Conservation (phyloP, 2,113 vertebrate genomes). For the Mustelus asterias region DNA sequence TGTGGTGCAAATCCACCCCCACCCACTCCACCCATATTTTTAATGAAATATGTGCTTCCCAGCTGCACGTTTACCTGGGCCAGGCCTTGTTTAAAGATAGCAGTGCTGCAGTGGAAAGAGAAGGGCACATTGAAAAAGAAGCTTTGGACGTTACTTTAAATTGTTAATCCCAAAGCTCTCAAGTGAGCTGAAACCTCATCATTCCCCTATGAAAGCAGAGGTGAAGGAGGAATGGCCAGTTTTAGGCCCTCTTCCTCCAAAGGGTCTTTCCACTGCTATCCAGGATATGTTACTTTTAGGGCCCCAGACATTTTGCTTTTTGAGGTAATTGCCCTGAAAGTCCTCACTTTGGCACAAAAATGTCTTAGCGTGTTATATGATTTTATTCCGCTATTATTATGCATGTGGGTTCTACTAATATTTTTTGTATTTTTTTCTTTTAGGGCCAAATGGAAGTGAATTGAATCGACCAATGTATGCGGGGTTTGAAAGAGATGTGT, state of each 20-base stretch:
- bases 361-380: neutral
- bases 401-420: too few species aligned
- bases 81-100: neutral
- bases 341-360: neutral
- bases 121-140: neutral
- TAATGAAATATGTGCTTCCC: neutral
- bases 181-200: neutral
- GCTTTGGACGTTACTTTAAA: neutral
- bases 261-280: neutral
- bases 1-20: neutral
- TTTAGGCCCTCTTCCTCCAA: neutral
- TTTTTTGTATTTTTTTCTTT: neutral
- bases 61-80: neutral
- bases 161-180: neutral
- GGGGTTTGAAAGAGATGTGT: constrained; percentile 78
- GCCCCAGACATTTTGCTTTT: neutral
- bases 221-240: neutral
- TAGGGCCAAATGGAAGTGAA: constrained; percentile 72
- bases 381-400: too few species aligned
- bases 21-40: too few species aligned
- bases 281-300: neutral
- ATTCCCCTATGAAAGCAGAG: neutral
- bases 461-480: constrained; percentile 67
- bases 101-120: neutral
- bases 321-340: neutral